Base-by-base conservation (phyloP, 2,888 invertebrate species). In the Heteropelma amictum region DNA sequence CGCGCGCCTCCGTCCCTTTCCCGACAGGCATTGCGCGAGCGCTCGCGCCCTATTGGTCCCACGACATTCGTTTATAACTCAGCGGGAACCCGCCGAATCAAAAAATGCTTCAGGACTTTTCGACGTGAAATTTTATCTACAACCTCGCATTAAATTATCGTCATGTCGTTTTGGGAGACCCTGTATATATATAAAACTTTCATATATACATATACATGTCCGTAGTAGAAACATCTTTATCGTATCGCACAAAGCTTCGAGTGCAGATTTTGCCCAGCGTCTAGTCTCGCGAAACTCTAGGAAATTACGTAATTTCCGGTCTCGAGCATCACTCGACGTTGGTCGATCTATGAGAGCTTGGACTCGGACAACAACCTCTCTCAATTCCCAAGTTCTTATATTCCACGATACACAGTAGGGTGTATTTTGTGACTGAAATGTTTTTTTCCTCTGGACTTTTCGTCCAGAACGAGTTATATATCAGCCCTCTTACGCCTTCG, bases 231-330 rank as follows among this genome's bases (percentile, higher is more conserved):
- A n/a, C n/a, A n/a, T n/a, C n/a, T n/a, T n/a, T n/a, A n/a, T n/a
- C n/a, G n/a, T n/a, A n/a, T 67, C 53, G 60, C 42, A 67, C 72
- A 67, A 72, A 67, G 65, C 72, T 72, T 60, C 58, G 26, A 28
- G 65, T 42, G 60, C 38, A 35, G 67, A 67, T 65, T 65, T 72
- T 60, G 45, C 38, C 35, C 47, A 14, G 45, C 30, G 51, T 56
- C 58, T 65, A 42, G 51, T 53, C 33, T 6, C 35, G 33, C 64
- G 80, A 79, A 84, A 84, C 82, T 76, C 73, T 74, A 81, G 86
- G 86, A 86, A 86, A 86, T 87, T 83, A 85, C 81, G 79, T 84
- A 85, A 87, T 87, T 85, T 87, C 86, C 86, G 83, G 77, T 76
- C 67, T 65, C 53, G 45, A 60, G 65, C 45, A 60, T 58, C 69